These are phyloP conservation scores for Pilophorus perplexus DNA, from an alignment of 2,888 invertebrate species.

Conservation along the genomic window DNA sequence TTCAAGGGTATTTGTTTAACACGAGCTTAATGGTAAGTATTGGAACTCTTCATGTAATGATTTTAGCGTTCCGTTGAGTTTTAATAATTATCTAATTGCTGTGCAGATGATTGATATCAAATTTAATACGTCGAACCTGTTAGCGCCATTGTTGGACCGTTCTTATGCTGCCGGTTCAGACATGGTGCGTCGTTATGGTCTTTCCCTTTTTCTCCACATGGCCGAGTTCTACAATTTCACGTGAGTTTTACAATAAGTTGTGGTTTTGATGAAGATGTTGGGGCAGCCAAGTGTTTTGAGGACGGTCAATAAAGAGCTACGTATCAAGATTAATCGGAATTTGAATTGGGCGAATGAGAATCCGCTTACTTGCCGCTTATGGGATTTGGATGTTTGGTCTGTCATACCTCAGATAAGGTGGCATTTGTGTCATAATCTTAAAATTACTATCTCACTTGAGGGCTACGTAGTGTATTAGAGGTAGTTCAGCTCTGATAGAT, in stretches of 20 bases:
- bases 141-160: conserved; percentile 42
- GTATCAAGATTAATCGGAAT: no score
- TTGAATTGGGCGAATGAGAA: no score
- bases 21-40: conserved; percentile 37
- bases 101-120: conserved; percentile 42
- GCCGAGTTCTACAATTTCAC: conserved; percentile 47
- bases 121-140: conserved; percentile 35
- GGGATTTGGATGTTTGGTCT: no score
- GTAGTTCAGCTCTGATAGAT: no score
- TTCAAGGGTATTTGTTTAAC: conserved; percentile 33
- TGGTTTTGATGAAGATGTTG: neutral
- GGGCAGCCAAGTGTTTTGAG: neutral
- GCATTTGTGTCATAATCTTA: no score
- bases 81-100: neutral
- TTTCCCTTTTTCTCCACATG: conserved; percentile 44
- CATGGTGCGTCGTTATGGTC: conserved; percentile 45
- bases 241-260: no score
- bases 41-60: no score
- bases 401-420: no score
- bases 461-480: no score
- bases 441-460: no score
- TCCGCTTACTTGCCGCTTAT: no score
- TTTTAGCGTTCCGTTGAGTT: no score
- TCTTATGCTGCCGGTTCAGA: conserved; percentile 43
- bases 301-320: neutral